A percentile compares a stretch with the other conserved stretches of the same genome.
Conservation (phyloP, 2,113 vertebrate genomes). For the Indri indri region DNA sequence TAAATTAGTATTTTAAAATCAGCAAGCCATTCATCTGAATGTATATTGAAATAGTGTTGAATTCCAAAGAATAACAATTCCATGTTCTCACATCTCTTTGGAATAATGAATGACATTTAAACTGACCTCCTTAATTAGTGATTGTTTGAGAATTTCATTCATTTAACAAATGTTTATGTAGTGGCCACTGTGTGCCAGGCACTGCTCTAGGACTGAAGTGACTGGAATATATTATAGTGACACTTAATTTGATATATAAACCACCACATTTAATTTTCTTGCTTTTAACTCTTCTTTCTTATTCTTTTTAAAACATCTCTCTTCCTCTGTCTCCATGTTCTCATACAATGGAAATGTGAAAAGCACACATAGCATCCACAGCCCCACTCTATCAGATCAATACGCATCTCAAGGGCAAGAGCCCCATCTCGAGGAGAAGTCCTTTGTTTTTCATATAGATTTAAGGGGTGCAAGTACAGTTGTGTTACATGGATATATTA, state of each 20-base stretch:
- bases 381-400: background rate
- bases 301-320: background rate
- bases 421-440: background rate
- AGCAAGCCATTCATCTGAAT: background rate
- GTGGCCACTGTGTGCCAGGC: background rate
- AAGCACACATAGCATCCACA: background rate
- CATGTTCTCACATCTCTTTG: background rate
- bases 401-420: background rate
- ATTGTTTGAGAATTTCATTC: background rate
- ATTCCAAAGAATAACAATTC: background rate
- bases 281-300: background rate
- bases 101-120: background rate
- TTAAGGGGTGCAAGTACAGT: too few species aligned
- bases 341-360: background rate
- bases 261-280: background rate
- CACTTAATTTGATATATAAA: background rate
- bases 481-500: too few species aligned
- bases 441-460: background rate
- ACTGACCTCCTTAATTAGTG: background rate
- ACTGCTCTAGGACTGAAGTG: background rate
- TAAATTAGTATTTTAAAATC: background rate
- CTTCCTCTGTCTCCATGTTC: background rate
- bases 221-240: background rate
- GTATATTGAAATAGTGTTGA: background rate
- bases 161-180: background rate